Evolutionary conservation across 2,113 vertebrate species (phyloP), one percentile per base, ranked within the genome.

Genomic region (Protomyctophum bolini): DNA sequence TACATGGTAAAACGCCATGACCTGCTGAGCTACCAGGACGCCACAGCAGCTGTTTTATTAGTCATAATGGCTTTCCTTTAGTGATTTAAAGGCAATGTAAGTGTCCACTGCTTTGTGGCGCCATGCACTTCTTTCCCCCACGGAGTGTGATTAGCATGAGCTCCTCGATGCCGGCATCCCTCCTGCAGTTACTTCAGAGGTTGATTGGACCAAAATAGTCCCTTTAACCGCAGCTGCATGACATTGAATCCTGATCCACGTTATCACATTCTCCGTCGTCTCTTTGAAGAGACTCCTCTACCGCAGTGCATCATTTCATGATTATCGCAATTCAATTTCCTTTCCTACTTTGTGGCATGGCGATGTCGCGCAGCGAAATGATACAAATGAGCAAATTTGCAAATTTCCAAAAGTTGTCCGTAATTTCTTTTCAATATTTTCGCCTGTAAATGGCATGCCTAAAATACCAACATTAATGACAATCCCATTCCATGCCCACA

Each of bases 1-100:
- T n/a, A n/a, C n/a, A 33, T 33, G 33, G 33, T 33, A 33, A 33
- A 33, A 33, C 54, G 58, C 33, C 58, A 50, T 41, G 58, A 49
- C 46, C 45, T 14, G 59, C 21, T 70, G 68, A 76, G 77, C 73
- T 75, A 72, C 62, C 50, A 57, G 60, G 60, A 51, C 60, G 8
- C 14, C 10, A 46, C 55, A 28, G 9, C 47, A 46, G 41, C 68
- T 21, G 15, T 65, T 81, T 82, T 63, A 76, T 50, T 29, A 52
- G 81, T 52, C 60, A 65, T 77, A 74, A 62, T 77, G 48, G 49
- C 72, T 58, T 77, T 63, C 60, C 79, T 82, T 80, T 52, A 55
- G 64, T 63, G 63, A 77, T 66, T 83, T 82, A 81, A 74, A 70
- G 77, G 72, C 52, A 47, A 58, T 54, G 75, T 80, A 81, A 83